These are phyloP conservation scores for Serinus canaria DNA, from an alignment of 2,113 vertebrate species.

Conservation along the genomic window DNA sequence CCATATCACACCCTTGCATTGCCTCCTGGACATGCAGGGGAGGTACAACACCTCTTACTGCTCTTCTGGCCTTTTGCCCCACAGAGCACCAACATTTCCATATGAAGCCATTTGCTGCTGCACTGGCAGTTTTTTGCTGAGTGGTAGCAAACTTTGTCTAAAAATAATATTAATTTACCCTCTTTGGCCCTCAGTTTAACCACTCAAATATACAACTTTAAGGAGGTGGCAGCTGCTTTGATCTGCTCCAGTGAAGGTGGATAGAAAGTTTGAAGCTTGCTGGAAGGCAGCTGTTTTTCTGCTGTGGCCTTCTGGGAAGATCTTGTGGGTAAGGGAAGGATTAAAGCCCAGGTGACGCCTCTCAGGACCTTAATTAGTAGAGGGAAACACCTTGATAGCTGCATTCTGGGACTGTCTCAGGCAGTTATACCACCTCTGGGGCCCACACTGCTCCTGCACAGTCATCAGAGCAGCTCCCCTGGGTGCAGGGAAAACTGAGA, in stretches of 20 bases:
- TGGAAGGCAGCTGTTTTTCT: slow-evolving; percentile 30
- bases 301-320: background rate
- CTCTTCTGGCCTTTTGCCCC: background rate
- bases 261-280: background rate
- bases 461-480: background rate
- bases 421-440: background rate
- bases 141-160: background rate
- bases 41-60: background rate
- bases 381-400: background rate
- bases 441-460: background rate
- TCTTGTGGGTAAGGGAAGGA: background rate
- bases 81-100: background rate
- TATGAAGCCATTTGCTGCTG: background rate
- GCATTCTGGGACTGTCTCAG: background rate
- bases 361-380: background rate
- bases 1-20: fast-evolving
- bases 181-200: background rate
- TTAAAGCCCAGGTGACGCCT: background rate
- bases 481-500: background rate
- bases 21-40: background rate
- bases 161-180: background rate
- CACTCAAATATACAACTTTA: background rate
- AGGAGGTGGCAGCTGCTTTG: background rate
- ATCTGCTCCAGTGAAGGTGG: background rate
- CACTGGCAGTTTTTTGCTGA: background rate